Conservation (phyloP, 1,140 invertebrate genomes). For the Lordiphosa clarofinis region DNA sequence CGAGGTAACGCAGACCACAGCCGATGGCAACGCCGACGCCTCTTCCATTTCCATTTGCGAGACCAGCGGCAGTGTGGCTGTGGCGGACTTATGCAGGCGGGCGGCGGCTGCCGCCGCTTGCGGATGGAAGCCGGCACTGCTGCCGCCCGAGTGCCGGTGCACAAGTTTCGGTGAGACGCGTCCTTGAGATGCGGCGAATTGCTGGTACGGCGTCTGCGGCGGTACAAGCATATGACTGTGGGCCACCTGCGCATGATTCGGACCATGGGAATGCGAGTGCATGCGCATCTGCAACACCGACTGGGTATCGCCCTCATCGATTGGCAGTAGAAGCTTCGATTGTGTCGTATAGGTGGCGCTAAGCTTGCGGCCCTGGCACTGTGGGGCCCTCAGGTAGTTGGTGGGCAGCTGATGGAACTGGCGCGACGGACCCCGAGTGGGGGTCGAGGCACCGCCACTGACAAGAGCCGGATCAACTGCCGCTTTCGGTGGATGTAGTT, state of each 20-base stretch:
- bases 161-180: slow-evolving; percentile 73
- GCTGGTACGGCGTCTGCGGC: slow-evolving; percentile 63
- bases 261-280: slow-evolving; percentile 47
- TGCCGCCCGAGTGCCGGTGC: slow-evolving; percentile 75
- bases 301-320: slow-evolving; percentile 74
- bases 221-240: slow-evolving; percentile 27
- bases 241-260: slow-evolving; percentile 29
- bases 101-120: slow-evolving; percentile 25
- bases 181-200: slow-evolving; percentile 65
- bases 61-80: slow-evolving; percentile 72
- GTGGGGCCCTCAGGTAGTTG: slow-evolving; percentile 76
- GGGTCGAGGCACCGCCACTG: slow-evolving; percentile 66
- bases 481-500: slow-evolving; percentile 80
- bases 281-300: slow-evolving; percentile 76
- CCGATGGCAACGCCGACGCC: slow-evolving; percentile 60
- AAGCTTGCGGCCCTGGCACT: slow-evolving; percentile 70
- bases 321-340: slow-evolving; percentile 78
- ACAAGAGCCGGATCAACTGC: slow-evolving; percentile 51
- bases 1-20: slow-evolving; percentile 60
- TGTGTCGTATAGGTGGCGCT: slow-evolving; percentile 77
- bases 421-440: slow-evolving; percentile 79
- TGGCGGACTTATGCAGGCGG: slow-evolving; percentile 77
- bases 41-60: slow-evolving; percentile 63
- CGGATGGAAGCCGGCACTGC: slow-evolving; percentile 55
- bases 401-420: slow-evolving; percentile 82